Evolutionary conservation across 2,888 invertebrate genomes (phyloP).

Genomic region (Tetrapedia diversipes): DNA sequence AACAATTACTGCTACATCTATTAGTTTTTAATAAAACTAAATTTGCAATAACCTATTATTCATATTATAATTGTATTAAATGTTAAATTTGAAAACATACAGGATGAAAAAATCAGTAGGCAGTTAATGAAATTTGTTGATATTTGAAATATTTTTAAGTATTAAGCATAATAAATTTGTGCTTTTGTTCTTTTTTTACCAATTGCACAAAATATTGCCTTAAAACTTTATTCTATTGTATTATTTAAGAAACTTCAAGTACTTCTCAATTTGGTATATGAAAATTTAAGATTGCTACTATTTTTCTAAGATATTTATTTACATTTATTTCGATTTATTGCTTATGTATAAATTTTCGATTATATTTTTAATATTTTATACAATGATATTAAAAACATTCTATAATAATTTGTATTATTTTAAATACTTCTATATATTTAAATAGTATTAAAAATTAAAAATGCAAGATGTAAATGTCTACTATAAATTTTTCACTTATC

Average conservation of each 20-base stretch:
- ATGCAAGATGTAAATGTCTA: conserved; percentile 12
- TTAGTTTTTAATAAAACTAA: conserved; percentile 11
- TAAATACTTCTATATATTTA: conserved; percentile 5
- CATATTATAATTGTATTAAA: neutral
- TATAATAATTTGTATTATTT: conserved; percentile 6
- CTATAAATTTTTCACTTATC: conserved; percentile 9
- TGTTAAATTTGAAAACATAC: conserved; percentile 9
- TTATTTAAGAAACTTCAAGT: conserved; percentile 14
- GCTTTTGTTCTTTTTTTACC: conserved; percentile 7
- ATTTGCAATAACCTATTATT: conserved; percentile 4
- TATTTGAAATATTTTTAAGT: conserved; percentile 10
- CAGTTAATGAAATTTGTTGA: conserved; percentile 2
- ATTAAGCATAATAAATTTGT: conserved; percentile 28
- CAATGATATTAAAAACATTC: conserved; percentile 5
- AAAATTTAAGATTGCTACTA: conserved; percentile 29
- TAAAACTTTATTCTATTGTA: neutral
- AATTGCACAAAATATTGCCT: conserved; percentile 1
- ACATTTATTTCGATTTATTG: conserved; percentile 41
- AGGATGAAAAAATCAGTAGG: conserved; percentile 9
- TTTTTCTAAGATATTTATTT: conserved; percentile 26
- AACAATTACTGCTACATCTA: conserved; percentile 12
- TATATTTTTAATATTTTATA: conserved; percentile 22
- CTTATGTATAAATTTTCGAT: conserved; percentile 29
- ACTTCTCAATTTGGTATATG: conserved; percentile 6
- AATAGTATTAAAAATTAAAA: conserved; percentile 8